Base-by-base conservation (phyloP, 2,113 vertebrate species). In the Hippocampus abdominalis region DNA sequence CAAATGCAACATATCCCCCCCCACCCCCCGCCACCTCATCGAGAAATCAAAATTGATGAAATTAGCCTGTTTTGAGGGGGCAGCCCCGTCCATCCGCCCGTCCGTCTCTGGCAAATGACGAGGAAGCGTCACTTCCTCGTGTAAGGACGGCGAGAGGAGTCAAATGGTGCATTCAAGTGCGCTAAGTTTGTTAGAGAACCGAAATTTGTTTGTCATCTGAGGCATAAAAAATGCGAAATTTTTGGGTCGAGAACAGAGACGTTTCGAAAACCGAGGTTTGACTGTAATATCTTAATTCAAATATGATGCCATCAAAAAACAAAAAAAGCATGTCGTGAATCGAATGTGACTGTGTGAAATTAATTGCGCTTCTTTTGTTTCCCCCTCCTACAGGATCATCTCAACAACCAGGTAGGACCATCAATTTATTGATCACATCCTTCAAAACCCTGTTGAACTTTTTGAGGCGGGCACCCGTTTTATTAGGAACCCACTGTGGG, bases 401-500 rank as follows among this genome's bases (percentile, higher is more conserved):
- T 84, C 80, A 80, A 85, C 75, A 81, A 78, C 71, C 79, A 90
- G 85, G 82, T 88, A 83, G 64, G 79, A 73, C 27, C 27, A 0
- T 59, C 9, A 54, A 54, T n/a, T 23, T 54, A n/a, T 54, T 54
- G 0, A 23, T 11, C 5, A 21, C 16, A 8, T 49, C 20, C 18
- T 49, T 20, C 32, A 36, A 18, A 49, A 18, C 20, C 18, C 48
- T 21, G 16, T 21, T 1, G 16, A 48, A 48, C 46, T 18, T 48
- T 18, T 18, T 4, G 16, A 54, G 53, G 65, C 54, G 36, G 2
- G 59, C 82, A 88, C 81, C 85, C 88, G 82, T 73, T 82, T 36
- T 81, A 40, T 66, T 70, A 66, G 51, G 57, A 29, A 79, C 79
- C 39, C 70, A 66, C 76, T 81, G 81, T 85, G 85, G 82, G 82